phyloP scores from a whole-genome alignment of 2,888 invertebrate genomes.

The Dryobotodes eremita region DNA sequence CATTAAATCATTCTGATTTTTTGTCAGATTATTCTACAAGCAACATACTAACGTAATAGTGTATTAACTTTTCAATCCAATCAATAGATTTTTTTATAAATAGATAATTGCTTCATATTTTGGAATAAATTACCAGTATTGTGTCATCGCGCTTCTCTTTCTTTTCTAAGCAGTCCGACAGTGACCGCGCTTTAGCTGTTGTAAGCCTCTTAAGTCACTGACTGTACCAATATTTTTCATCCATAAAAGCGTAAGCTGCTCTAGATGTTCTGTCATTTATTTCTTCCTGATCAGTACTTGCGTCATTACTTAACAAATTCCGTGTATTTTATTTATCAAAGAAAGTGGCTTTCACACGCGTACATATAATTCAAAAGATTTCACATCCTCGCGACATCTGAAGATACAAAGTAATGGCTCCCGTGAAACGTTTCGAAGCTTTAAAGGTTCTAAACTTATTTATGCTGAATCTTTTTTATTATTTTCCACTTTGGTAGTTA shows the following conservation, averaged over 20 bases:
- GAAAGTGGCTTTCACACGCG: slow-evolving; percentile 33
- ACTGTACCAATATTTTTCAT: background rate
- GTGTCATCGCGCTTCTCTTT: no score
- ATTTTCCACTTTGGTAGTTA: slow-evolving; percentile 70
- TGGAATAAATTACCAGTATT: no score
- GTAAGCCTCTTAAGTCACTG: no score
- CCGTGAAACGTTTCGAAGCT: slow-evolving; percentile 53
- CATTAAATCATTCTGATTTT: no score
- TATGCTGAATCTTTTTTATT: slow-evolving; percentile 74
- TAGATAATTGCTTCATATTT: no score
- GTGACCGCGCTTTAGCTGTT: no score
- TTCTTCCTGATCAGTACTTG: background rate
- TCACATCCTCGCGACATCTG: slow-evolving; percentile 46
- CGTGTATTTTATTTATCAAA: slow-evolving; percentile 20
- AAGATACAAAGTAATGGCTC: slow-evolving; percentile 57
- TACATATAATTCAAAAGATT: slow-evolving; percentile 56
- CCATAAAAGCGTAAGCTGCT: background rate
- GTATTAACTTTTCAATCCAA: no score
- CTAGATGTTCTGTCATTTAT: background rate
- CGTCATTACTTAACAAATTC: slow-evolving; percentile 8
- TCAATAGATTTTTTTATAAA: no score
- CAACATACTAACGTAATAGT: no score
- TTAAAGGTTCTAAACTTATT: slow-evolving; percentile 72
- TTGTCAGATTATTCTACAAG: no score
- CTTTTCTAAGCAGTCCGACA: no score